phyloP scores from a whole-genome alignment of 2,797 vertebrate species.

The Scyliorhinus canicula region DNA sequence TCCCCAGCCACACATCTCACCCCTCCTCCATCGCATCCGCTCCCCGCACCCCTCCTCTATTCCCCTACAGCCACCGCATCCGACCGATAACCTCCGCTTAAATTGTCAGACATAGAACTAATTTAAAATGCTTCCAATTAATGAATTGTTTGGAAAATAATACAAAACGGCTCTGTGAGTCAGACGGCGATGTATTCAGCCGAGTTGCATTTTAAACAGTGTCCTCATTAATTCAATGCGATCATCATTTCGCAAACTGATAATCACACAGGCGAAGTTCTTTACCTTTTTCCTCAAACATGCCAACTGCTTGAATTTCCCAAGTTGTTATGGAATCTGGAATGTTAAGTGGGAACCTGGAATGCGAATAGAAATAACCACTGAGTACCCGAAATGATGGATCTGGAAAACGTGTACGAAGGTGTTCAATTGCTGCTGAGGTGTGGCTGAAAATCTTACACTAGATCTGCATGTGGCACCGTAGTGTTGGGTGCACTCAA shows the following conservation, averaged over 20 bases:
- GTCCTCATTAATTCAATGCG: background rate
- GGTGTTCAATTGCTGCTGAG: background rate
- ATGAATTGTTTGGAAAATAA: background rate
- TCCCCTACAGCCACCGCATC: no score
- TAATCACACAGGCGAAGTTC: background rate
- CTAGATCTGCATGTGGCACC: no score
- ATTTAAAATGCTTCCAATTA: background rate
- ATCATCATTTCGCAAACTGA: background rate
- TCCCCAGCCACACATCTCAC: no score
- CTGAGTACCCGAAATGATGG: background rate
- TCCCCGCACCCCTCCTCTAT: no score
- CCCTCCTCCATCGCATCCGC: no score
- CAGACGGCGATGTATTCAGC: background rate
- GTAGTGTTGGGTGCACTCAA: no score
- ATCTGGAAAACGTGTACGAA: background rate
- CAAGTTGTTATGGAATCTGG: slow-evolving; percentile 64
- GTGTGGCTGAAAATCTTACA: background rate
- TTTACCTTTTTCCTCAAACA: slow-evolving; percentile 56
- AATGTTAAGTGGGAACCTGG: slow-evolving; percentile 44
- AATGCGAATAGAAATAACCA: slow-evolving; percentile 8
- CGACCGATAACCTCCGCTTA: no score
- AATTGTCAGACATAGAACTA: no score
- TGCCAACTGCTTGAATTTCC: slow-evolving; percentile 60
- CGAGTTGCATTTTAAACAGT: background rate
- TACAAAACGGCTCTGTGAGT: background rate